Evolutionary conservation across 2,113 vertebrate species (phyloP), one percentile per base, ranked within the genome.

Genomic region (Hemichromis elongatus): DNA sequence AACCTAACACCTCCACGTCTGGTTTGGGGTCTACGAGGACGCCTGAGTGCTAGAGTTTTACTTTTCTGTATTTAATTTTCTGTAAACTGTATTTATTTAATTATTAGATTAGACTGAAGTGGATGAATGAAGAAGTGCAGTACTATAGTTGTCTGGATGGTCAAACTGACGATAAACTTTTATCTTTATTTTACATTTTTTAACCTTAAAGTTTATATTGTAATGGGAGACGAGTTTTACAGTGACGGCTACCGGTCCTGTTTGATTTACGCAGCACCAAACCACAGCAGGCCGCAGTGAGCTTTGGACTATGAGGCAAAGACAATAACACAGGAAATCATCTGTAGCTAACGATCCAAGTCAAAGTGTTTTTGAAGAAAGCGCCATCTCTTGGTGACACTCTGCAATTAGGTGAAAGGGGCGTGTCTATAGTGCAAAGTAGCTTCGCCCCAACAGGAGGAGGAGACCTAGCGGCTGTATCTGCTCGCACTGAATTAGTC

Each of bases 31-130:
- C 24, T 26, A 56, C 4, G 24, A 56, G 55, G 55, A 57, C 16
- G 55, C 24, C 14, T 30, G 14, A 13, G 55, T 0, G 26, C 55
- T 57, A 57, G 12, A n/a, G 1, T 6, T 1, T 0, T 26, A 18
- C 2, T 28, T 57, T 18, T 18, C 26, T 57, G 26, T 18, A 33
- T 33, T 33, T 33, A 6, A 33, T 33, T 33, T 30, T 30, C 30
- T 5, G 30, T 30, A 30, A 30, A 30, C 5, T 30, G 30, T 30
- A 30, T 30, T 30, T 30, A 30, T 30, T 30, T 30, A 30, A n/a
- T n/a, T n/a, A n/a, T 30, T 30, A 30, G 30, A 30, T 30, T 30
- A 2, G 5, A 30, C 2, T 30, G 30, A 5, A 30, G 28, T 30
- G 30, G 4, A 30, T 30, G 30, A 30, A 30, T n/a, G n/a, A n/a